Evolutionary conservation across 1,140 invertebrate species (phyloP), one percentile per base, ranked within the genome.

Genomic region (Nasonia giraulti): DNA sequence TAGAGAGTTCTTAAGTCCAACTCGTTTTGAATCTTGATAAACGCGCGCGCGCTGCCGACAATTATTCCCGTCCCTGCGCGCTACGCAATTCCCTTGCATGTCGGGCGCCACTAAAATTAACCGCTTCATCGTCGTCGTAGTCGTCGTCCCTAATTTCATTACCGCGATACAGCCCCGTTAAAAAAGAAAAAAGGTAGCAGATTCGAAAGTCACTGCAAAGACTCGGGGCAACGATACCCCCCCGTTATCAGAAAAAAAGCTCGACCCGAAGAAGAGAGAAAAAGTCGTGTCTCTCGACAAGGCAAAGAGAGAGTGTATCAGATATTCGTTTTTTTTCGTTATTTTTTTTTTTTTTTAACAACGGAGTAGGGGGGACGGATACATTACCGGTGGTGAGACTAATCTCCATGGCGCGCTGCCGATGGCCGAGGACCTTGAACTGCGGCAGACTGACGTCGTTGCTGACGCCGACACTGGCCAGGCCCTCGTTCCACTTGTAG

Each of bases 401-500:
- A 94, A 97, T 97, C 93, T 97, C 97, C 96, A 97, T 97, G 88
- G 96, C 96, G 90, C 96, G 96, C 93, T 97, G 97, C 88, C 96
- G 95, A 94, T 97, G 96, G 88, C 97, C 97, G 90, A 97, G 95
- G 91, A 97, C 96, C 95, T 98, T 97, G 95, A 98, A 98, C 94
- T 98, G 98, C 90, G 98, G 98, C 91, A 98, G 95, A 88, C 97
- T 97, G 91, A 99, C 97, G 93, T 98, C 97, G 93, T 96, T 96
- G 92, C 97, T 97, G 87, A 98, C 97, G 90, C 97, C 97, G 90
- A 98, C 97, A 89, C 97, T 98, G 93, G 97, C 96, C 91, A 97
- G 96, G 86, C 97, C 97, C 92, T 97, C 97, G 93, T 97, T 97
- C 97, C 97, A 98, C 93, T 97, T 97, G 95, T 98, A 98, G 89